Evolutionary conservation across 53 echinoderm and acorn worm species (phyloP).

Genomic region (Holothuria leucospilota): DNA sequence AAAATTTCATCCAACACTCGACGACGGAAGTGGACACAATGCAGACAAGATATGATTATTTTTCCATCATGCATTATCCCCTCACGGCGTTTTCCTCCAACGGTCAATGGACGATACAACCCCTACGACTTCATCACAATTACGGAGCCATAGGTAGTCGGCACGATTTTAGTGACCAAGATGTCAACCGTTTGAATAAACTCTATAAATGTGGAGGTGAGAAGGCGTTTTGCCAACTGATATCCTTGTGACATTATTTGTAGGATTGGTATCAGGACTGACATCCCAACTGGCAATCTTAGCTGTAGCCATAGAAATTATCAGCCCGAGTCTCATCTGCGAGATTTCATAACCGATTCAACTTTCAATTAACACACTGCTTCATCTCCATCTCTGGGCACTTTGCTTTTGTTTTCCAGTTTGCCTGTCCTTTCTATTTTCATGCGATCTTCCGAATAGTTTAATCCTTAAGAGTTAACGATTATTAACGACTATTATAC

Average conservation of each 20-base stretch:
- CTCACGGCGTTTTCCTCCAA: conserved; percentile 83
- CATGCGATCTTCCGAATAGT: no score
- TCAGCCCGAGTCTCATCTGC: no score
- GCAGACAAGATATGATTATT: conserved; percentile 84
- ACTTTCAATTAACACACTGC: no score
- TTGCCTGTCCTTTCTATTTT: no score
- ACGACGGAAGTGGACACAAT: conserved; percentile 73
- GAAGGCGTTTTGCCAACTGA: neutral
- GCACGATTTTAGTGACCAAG: conserved; percentile 81
- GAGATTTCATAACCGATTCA: no score
- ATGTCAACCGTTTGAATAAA: conserved; percentile 72
- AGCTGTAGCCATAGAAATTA: no score
- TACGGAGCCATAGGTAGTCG: conserved; percentile 61
- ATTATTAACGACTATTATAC: no score
- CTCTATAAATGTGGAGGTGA: conserved; percentile 93
- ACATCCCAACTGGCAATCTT: no score
- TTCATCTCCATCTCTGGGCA: no score
- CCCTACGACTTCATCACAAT: conserved; percentile 66
- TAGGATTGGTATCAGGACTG: no score
- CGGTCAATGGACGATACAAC: conserved; percentile 81
- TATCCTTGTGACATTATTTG: neutral
- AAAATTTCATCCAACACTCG: conserved; percentile 83
- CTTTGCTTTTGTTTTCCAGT: no score
- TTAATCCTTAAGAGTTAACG: no score
- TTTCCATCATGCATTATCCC: conserved; percentile 95